These are phyloP conservation scores for Macaca nemestrina DNA, from an alignment of 2,113 vertebrate species.

Conservation along the genomic window DNA sequence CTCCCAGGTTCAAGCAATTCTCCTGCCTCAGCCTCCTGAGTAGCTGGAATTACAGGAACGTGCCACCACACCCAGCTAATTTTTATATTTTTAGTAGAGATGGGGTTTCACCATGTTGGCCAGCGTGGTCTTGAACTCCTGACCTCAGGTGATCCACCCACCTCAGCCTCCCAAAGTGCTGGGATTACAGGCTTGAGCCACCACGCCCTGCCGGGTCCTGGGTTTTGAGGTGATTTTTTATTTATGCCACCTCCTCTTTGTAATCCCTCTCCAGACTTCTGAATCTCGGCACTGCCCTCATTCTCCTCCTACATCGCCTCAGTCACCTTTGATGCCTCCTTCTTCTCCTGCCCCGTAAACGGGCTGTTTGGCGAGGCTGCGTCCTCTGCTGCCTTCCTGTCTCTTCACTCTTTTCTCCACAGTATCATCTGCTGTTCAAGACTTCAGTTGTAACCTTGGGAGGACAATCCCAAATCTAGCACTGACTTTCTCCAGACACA, in stretches of 20 bases:
- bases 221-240: not conserved
- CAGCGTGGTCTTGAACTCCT: no score
- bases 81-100: no score
- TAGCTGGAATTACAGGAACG: rapidly evolving
- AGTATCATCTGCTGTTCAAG: not conserved
- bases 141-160: no score
- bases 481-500: not conserved
- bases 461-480: not conserved
- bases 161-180: no score
- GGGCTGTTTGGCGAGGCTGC: not conserved
- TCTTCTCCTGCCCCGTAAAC: not conserved
- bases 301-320: not conserved
- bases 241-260: not conserved
- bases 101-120: no score
- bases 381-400: not conserved
- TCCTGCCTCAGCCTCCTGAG: no score
- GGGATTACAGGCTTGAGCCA: no score
- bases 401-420: not conserved
- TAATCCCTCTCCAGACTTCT: not conserved
- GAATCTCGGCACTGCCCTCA: not conserved
- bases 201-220: no score
- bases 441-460: not conserved
- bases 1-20: no score
- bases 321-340: not conserved
- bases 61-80: no score